Conservation (phyloP, 2,888 invertebrate genomes). For the Aphidius colemani region DNA sequence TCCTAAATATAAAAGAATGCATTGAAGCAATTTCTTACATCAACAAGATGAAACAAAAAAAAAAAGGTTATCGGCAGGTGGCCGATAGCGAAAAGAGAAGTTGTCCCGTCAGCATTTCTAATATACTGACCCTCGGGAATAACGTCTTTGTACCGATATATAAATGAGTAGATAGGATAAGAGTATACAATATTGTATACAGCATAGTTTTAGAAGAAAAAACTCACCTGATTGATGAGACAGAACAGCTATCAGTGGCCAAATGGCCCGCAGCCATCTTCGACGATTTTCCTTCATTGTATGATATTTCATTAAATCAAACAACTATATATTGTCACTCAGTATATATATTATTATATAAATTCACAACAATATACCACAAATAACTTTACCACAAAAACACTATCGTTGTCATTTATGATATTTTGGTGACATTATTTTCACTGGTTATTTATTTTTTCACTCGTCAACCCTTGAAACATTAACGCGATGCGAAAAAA, state of each 20-base stretch:
- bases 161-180: constrained; percentile 16
- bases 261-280: constrained; percentile 49
- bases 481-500: no score
- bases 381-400: constrained; percentile 1
- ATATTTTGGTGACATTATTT: constrained; percentile 9
- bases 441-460: neutral
- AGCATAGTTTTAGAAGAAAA: constrained; percentile 6
- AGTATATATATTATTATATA: constrained; percentile 4
- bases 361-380: constrained; percentile 8
- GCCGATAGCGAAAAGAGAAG: neutral
- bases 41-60: neutral
- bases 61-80: neutral
- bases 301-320: constrained; percentile 30
- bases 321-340: constrained; percentile 16
- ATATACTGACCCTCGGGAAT: constrained; percentile 14
- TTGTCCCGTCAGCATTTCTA: constrained; percentile 20
- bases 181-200: constrained; percentile 18
- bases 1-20: no score
- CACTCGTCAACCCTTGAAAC: no score
- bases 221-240: constrained; percentile 51
- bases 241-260: constrained; percentile 49
- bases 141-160: constrained; percentile 26
- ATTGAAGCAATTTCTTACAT: no score
- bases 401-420: constrained; percentile 10
- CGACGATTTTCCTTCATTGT: constrained; percentile 50